Conservation (phyloP, 2,113 vertebrate genomes). For the Xenopus borealis region DNA sequence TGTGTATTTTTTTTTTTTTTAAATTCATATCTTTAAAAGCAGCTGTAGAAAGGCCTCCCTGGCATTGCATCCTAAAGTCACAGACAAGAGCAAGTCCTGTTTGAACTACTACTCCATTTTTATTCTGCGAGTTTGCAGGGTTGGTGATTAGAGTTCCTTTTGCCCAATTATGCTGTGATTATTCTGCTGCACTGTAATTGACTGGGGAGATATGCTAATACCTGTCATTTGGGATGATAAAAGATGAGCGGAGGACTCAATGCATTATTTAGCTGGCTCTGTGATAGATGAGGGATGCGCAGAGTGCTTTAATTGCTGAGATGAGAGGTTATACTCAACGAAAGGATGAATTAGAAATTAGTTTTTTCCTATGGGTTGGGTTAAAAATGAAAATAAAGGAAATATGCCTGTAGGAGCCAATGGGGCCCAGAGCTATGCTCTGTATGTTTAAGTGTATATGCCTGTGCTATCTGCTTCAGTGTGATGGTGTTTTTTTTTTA, state of each 20-base stretch:
- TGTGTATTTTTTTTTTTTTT: too few relatives aligned
- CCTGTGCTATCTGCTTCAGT: too few relatives aligned
- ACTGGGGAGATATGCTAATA: conserved; percentile 99
- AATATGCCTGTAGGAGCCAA: conserved; percentile 60
- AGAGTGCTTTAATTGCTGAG: conserved; percentile 98
- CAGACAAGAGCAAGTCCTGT: conserved; percentile 83
- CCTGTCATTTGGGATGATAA: conserved; percentile 99
- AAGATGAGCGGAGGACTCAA: conserved; percentile 93
- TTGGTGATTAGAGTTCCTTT: conserved; percentile 98
- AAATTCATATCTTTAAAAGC: conserved; percentile 52
- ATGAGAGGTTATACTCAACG: conserved; percentile 99
- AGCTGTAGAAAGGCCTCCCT: conserved; percentile 62
- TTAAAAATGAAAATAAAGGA: conserved; percentile 79
- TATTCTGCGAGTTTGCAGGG: conserved; percentile 82
- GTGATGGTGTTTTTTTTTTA: too few relatives aligned
- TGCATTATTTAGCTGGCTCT: conserved; percentile 99
- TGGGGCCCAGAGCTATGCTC: too few relatives aligned
- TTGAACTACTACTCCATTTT: conserved; percentile 80
- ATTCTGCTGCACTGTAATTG: conserved; percentile 98
- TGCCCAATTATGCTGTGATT: conserved; percentile 98
- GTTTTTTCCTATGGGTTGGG: conserved; percentile 73
- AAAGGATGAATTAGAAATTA: conserved; percentile 98
- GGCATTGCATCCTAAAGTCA: conserved; percentile 66
- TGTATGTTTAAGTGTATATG: too few relatives aligned
- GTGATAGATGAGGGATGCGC: conserved; percentile 96